Percentiles rank a stretch among this genome's conserved stretches.
Evolutionary conservation across 2,113 vertebrate genomes (phyloP).

Genomic region (Xiphophorus hellerii): DNA sequence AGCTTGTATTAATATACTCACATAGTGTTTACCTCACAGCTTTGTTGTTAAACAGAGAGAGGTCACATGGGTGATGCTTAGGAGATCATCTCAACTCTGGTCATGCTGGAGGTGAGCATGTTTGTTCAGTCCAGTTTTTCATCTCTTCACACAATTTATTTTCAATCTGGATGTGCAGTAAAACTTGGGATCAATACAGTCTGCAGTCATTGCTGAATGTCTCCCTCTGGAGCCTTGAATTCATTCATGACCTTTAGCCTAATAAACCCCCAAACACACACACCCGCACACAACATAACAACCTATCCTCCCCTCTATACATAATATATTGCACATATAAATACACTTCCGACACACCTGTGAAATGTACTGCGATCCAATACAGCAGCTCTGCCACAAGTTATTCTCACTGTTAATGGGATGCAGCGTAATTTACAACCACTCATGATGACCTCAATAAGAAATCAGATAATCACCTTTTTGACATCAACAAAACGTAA

Average conservation of each 20-base stretch:
- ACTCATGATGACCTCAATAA: not conserved
- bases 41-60: not conserved
- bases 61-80: not conserved
- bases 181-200: conserved; percentile 54
- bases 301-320: not conserved
- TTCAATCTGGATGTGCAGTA: conserved; percentile 48
- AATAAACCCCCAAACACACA: not conserved
- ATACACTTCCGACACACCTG: not conserved
- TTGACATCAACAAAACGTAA: not conserved
- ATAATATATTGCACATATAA: not conserved
- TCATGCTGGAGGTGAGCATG: conserved; percentile 22
- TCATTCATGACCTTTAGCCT: conserved; percentile 40
- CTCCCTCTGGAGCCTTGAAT: conserved; percentile 40
- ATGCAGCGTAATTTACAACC: not conserved
- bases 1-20: not conserved
- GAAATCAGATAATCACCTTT: not conserved
- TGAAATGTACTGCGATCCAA: not conserved
- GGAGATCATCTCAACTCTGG: not conserved
- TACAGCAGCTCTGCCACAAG: not conserved
- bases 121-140: conserved; percentile 45
- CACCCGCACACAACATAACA: conserved; percentile 11
- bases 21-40: not conserved
- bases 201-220: conserved; percentile 13
- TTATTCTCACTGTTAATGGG: not conserved
- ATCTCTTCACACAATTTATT: conserved; percentile 18